Conservation (phyloP, 1,140 invertebrate genomes). For the Ladona fulva region DNA sequence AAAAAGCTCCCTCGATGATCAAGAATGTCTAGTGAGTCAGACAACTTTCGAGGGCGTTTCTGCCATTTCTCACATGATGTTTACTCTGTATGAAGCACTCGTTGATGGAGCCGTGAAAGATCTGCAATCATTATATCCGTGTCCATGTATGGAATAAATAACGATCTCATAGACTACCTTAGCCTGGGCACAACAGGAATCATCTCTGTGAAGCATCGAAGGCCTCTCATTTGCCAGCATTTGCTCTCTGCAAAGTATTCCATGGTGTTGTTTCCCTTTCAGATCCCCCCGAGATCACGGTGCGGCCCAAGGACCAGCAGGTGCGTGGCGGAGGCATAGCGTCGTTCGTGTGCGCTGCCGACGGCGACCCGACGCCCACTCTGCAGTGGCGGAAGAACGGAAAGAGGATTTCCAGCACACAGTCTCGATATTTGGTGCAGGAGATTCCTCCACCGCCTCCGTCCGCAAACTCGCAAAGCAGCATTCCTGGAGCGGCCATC, state of each 20-base stretch:
- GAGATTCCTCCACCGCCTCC: conserved; percentile 36
- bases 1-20: too few species aligned
- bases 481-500: neutral
- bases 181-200: too few species aligned
- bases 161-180: too few species aligned
- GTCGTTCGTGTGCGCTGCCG: conserved; percentile 88
- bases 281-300: conserved; percentile 88
- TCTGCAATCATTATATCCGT: too few species aligned
- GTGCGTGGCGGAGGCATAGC: conserved; percentile 85
- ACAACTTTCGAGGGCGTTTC: too few species aligned
- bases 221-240: neutral
- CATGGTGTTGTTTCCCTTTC: conserved; percentile 29
- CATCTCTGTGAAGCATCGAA: too few species aligned
- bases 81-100: too few species aligned
- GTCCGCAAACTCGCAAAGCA: neutral
- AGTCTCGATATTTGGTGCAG: conserved; percentile 62
- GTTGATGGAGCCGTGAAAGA: too few species aligned
- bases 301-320: conserved; percentile 73
- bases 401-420: conserved; percentile 67
- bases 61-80: too few species aligned
- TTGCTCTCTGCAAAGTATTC: neutral
- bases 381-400: conserved; percentile 88
- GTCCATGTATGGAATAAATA: too few species aligned
- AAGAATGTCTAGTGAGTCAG: too few species aligned
- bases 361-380: conserved; percentile 76